These are phyloP conservation scores for Catharus fuscescens DNA, from an alignment of 2,113 vertebrate genomes.

Conservation along the genomic window DNA sequence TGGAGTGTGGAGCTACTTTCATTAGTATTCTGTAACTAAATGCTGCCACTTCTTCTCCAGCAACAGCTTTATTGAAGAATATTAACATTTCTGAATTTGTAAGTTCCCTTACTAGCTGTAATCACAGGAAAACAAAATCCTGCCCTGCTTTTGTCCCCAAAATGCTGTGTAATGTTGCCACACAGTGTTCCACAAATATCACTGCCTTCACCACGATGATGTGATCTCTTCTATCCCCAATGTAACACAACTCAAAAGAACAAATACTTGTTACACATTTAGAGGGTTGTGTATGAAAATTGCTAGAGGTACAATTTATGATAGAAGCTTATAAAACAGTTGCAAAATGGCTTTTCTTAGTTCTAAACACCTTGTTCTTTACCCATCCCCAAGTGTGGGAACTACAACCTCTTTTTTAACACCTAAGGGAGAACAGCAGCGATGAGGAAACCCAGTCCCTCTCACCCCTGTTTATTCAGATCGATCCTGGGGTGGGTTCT, in stretches of 20 bases:
- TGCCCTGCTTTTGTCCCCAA: background rate
- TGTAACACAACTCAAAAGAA: background rate
- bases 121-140: background rate
- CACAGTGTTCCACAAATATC: background rate
- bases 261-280: background rate
- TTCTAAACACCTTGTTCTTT: background rate
- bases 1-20: background rate
- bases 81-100: background rate
- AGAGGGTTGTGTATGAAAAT: background rate
- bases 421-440: background rate
- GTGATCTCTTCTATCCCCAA: background rate
- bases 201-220: background rate
- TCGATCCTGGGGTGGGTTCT: background rate
- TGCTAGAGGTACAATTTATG: background rate
- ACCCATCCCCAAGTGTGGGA: background rate
- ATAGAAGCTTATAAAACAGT: background rate
- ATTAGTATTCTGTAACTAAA: slow-evolving; percentile 43
- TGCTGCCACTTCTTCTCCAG: background rate
- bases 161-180: background rate
- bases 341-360: background rate
- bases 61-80: slow-evolving; percentile 2
- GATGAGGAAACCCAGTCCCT: background rate
- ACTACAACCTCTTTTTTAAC: background rate
- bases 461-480: background rate
- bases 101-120: background rate